Conservation (phyloP, 2,888 invertebrate genomes). For the Apamea epomidion region DNA sequence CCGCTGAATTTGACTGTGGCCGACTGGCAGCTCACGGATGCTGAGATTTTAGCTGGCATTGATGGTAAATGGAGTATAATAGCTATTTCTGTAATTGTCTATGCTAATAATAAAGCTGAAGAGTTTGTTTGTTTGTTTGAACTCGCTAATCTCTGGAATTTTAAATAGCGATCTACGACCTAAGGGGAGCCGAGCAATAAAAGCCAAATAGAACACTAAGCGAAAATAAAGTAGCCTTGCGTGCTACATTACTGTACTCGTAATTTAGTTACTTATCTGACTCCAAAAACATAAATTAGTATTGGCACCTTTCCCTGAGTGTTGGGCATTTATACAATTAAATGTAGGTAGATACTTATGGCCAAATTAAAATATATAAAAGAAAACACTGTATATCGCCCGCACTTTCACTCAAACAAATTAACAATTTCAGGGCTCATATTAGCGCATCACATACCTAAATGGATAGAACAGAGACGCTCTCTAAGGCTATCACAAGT, state of each 20-base stretch:
- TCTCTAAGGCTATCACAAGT: slow-evolving; percentile 91
- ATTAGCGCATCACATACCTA: slow-evolving; percentile 86
- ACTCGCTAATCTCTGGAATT: not conserved
- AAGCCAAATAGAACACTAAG: not conserved
- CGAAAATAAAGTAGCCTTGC: no score
- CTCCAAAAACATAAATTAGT: not conserved
- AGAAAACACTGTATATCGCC: not conserved
- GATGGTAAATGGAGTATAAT: slow-evolving; percentile 89
- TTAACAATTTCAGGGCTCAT: slow-evolving; percentile 87
- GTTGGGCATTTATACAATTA: not conserved
- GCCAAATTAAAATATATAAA: not conserved
- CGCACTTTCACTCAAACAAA: not conserved
- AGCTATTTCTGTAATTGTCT: not conserved
- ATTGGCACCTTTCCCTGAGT: not conserved
- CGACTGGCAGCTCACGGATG: slow-evolving; percentile 92
- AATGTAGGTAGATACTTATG: not conserved
- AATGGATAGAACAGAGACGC: slow-evolving; percentile 88
- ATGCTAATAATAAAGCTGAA: not conserved
- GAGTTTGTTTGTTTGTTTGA: not conserved
- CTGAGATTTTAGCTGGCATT: slow-evolving; percentile 92
- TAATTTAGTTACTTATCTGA: not conserved
- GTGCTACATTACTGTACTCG: not conserved
- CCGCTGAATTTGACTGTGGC: slow-evolving; percentile 81
- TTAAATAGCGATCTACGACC: no score
- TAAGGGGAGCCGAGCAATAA: not conserved